Conservation (phyloP, 2,113 vertebrate species). For the Sinocyclocheilus anophthalmus region DNA sequence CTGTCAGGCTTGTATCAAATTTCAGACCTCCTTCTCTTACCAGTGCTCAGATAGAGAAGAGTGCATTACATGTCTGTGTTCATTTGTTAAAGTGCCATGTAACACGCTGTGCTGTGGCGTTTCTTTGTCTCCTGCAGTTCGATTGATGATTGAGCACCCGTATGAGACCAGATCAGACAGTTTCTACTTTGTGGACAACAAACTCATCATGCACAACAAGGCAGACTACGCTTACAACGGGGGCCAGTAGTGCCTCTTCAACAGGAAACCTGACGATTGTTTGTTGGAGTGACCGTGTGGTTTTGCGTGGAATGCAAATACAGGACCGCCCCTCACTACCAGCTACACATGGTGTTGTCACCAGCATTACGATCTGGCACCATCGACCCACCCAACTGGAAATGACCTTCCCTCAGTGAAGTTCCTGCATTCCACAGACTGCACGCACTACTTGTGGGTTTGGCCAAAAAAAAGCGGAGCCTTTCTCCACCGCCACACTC, state of each 20-base stretch:
- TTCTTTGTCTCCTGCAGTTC: conserved; percentile 75
- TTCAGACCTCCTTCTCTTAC: background rate
- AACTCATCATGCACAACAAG: conserved; percentile 99
- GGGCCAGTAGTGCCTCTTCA: conserved; percentile 79
- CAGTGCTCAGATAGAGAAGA: background rate
- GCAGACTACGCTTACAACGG: conserved; percentile 98
- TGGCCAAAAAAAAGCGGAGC: background rate
- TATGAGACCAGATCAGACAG: conserved; percentile 98
- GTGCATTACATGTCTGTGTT: background rate
- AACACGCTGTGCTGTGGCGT: background rate
- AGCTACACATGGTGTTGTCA: conserved; percentile 8
- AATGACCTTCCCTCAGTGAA: background rate
- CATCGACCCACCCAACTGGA: conserved; percentile 21
- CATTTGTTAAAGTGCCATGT: background rate
- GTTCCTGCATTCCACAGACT: conserved; percentile 26
- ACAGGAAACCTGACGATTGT: background rate
- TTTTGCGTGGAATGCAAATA: background rate
- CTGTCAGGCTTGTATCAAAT: conserved; percentile 13
- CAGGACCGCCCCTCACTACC: background rate
- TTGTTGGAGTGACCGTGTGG: conserved; percentile 11
- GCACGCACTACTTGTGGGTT: background rate
- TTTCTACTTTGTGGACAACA: conserved; percentile 99
- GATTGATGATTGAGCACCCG: conserved; percentile 92
- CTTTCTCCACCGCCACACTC: background rate
- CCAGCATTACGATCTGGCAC: conserved; percentile 16